These are phyloP conservation scores for Smittia aterrima DNA, from an alignment of 2,888 invertebrate species.

Conservation along the genomic window DNA sequence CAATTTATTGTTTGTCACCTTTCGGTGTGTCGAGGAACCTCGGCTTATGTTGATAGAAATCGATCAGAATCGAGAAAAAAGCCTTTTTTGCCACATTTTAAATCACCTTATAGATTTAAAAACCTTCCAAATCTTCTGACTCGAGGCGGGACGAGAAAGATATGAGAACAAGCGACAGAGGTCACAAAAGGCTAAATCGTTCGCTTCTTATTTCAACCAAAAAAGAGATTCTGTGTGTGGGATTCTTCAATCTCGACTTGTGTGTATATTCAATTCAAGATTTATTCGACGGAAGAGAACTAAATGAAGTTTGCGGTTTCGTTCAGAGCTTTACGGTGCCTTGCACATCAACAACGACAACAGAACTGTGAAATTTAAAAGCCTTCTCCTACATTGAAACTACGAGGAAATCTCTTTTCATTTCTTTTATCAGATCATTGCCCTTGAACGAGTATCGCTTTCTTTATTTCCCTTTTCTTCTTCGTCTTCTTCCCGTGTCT, in stretches of 20 bases:
- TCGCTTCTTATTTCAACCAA: not conserved
- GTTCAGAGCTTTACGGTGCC: not conserved
- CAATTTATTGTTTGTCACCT: constrained; percentile 18
- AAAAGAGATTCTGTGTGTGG: not conserved
- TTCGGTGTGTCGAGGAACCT: not conserved
- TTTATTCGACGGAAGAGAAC: constrained; percentile 21
- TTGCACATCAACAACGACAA: not conserved
- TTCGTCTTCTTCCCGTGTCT: constrained; percentile 5
- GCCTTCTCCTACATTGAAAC: not conserved
- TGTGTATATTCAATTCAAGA: not conserved
- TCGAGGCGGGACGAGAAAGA: not conserved
- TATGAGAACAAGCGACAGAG: not conserved
- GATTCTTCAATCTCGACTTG: too few species aligned
- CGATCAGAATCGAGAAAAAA: not conserved
- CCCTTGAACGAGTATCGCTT: constrained; percentile 25
- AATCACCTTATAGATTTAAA: constrained; percentile 10
- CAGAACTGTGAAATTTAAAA: not conserved
- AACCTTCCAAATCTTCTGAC: not conserved
- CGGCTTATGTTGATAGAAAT: not conserved
- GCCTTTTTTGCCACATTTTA: not conserved
- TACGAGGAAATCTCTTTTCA: not conserved
- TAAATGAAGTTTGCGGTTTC: constrained; percentile 20
- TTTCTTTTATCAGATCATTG: constrained; percentile 37
- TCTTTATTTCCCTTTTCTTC: not conserved
- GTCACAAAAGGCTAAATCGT: constrained; percentile 24